Percentiles rank a stretch among this genome's conserved stretches.
phyloP scores from a whole-genome alignment of 2,797 vertebrate species.

The Salmo trutta region DNA sequence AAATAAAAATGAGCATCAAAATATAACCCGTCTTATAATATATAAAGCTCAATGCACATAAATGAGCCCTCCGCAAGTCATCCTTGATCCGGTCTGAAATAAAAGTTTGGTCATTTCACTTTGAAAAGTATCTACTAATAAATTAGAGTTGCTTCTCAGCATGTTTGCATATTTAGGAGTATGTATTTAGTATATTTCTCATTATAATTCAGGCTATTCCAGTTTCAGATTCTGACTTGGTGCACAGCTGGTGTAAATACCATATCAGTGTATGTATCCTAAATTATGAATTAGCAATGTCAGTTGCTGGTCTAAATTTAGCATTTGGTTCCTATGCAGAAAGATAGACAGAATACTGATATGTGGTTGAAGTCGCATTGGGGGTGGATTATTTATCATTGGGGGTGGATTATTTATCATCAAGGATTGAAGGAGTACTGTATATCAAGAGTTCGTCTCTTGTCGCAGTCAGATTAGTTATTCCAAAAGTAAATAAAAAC shows the following conservation, averaged over 20 bases:
- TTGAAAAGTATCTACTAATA: background rate
- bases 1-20: background rate
- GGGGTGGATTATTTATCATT: conserved; percentile 27
- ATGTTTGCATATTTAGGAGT: background rate
- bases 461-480: background rate
- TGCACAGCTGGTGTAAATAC: conserved; percentile 25
- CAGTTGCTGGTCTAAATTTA: conserved; percentile 48
- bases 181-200: background rate
- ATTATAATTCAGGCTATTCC: background rate
- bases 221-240: conserved; percentile 15
- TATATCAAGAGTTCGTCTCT: too few relatives aligned
- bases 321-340: conserved; percentile 26
- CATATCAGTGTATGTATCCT: conserved; percentile 31
- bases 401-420: conserved; percentile 24
- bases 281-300: conserved; percentile 55
- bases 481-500: background rate
- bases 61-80: background rate
- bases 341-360: conserved; percentile 37
- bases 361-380: conserved; percentile 33
- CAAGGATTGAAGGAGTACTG: background rate
- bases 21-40: background rate
- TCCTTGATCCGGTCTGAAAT: too few relatives aligned
- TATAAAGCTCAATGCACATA: background rate
- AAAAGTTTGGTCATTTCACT: conserved; percentile 20
- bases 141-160: background rate